Evolutionary conservation across 2,888 invertebrate genomes (phyloP).

Genomic region (Adela reaumurella): DNA sequence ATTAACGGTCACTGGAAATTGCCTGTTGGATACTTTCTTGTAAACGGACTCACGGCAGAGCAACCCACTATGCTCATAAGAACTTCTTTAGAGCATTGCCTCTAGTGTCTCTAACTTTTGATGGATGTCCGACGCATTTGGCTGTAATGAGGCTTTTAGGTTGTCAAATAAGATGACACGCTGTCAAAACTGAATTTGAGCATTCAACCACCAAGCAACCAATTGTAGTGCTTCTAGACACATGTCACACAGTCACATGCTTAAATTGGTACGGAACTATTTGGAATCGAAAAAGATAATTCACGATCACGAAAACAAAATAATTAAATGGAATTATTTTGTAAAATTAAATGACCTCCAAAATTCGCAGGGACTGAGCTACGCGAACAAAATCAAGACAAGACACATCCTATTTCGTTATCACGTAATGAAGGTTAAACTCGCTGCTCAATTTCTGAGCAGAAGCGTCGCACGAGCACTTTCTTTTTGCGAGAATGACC

Average conservation of each 20-base stretch:
- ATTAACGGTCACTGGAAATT: slow-evolving; percentile 1
- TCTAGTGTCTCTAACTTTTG: slow-evolving; percentile 1
- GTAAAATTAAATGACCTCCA: not conserved
- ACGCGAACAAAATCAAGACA: not conserved
- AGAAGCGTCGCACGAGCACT: not conserved
- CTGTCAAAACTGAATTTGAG: not conserved
- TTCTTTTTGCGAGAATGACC: not conserved
- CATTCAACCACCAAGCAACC: not conserved
- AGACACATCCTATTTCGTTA: not conserved
- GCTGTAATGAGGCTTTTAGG: not conserved
- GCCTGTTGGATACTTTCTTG: slow-evolving; percentile 1
- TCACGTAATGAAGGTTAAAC: not conserved
- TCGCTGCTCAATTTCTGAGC: not conserved
- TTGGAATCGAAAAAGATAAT: not conserved
- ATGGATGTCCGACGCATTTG: slow-evolving; percentile 2
- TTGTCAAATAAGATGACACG: not conserved
- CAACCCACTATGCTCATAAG: not conserved
- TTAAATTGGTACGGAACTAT: not conserved
- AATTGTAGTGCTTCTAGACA: not conserved
- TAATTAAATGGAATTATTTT: not conserved
- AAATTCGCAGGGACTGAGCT: not conserved
- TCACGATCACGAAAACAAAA: not conserved
- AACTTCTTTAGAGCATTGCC: not conserved
- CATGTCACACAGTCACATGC: not conserved
- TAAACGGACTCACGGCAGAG: not conserved